Percentiles rank a stretch among this genome's conserved stretches.
These are phyloP conservation scores for Gila orcuttii DNA, from an alignment of 2,113 vertebrate genomes.

Conservation along the genomic window DNA sequence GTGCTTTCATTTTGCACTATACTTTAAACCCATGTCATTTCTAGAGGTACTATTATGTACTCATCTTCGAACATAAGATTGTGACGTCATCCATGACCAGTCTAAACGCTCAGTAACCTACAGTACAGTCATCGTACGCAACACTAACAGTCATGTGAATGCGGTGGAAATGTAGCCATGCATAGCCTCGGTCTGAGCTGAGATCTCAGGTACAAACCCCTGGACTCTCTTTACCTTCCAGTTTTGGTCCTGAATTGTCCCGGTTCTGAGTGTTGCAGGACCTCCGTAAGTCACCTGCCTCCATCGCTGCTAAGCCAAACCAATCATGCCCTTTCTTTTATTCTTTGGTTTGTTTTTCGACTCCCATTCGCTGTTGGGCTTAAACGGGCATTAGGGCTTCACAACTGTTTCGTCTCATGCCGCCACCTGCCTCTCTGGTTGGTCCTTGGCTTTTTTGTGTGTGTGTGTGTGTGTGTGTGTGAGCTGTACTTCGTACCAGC, in stretches of 20 bases:
- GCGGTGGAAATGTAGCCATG: slow-evolving; percentile 58
- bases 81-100: slow-evolving; percentile 55
- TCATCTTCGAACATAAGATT: slow-evolving; percentile 45
- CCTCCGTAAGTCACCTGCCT: slow-evolving; percentile 88
- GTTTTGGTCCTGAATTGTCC: slow-evolving; percentile 94
- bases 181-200: slow-evolving; percentile 58
- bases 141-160: slow-evolving; percentile 68
- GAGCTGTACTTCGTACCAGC: slow-evolving; percentile 55
- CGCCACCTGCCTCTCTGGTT: slow-evolving; percentile 64
- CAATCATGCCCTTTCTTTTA: slow-evolving; percentile 61
- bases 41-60: slow-evolving; percentile 30
- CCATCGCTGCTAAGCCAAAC: slow-evolving; percentile 67
- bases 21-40: slow-evolving; percentile 56
- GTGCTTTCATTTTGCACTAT: slow-evolving; percentile 62
- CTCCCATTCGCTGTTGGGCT: slow-evolving; percentile 74
- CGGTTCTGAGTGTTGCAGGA: slow-evolving; percentile 90
- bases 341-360: slow-evolving; percentile 57
- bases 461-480: neutral
- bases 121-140: slow-evolving; percentile 62
- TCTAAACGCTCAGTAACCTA: slow-evolving; percentile 48
- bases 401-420: slow-evolving; percentile 64
- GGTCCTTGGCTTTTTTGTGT: slow-evolving; percentile 46
- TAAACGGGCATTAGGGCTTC: slow-evolving; percentile 64
- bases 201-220: slow-evolving; percentile 74
- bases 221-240: slow-evolving; percentile 94